Base-by-base conservation (phyloP, 2,113 vertebrate species). In the Microtus richardsoni region DNA sequence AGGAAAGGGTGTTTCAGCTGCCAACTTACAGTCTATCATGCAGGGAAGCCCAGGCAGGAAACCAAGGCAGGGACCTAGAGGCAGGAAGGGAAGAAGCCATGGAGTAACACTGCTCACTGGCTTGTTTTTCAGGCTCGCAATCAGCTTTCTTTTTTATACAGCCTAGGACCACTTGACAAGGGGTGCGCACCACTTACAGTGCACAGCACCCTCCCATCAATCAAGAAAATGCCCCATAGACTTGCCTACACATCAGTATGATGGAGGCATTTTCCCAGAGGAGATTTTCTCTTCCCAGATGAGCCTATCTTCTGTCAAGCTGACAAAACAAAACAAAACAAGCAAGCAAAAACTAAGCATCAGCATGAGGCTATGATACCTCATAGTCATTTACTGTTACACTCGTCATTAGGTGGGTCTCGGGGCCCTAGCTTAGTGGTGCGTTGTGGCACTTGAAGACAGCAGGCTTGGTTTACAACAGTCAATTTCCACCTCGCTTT, bases 401-500 rank as follows among this genome's bases (percentile, higher is more conserved):
- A 2, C 58, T 47, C 19, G 60, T 91, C 71, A 60, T 75, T 71
- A 84, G 33, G 83, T 80, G 66, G 21, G 74, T 95, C 89, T 84
- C 30, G 22, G 70, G 26, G 12, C 36, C 80, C 88, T 66, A 22
- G 41, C 28, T 93, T 75, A 62, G 88, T 7, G 0, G 3, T 49
- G 3, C 66, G 64, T 33, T 52, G n/a, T 68, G 94, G 60, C 44
- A 70, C 9, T 74, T 1, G 0, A 82, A 58, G 62, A 49, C 8
- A 92, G 41, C 21, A 88, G 94, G 70, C 24, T 86, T 89, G 66
- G 88, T 83, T 92, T 91, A 80, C 28, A 49, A 68, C 33, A 73
- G 39, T 28, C 9, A 28, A 89, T 92, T 93, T 96, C 88, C 80
- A 44, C 62, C 52, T 80, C 47, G 11, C 10, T 68, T 41, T 68